Percentiles rank a stretch among this genome's conserved stretches.
phyloP scores from a whole-genome alignment of 2,888 invertebrate species.

The Drosophila putrida region DNA sequence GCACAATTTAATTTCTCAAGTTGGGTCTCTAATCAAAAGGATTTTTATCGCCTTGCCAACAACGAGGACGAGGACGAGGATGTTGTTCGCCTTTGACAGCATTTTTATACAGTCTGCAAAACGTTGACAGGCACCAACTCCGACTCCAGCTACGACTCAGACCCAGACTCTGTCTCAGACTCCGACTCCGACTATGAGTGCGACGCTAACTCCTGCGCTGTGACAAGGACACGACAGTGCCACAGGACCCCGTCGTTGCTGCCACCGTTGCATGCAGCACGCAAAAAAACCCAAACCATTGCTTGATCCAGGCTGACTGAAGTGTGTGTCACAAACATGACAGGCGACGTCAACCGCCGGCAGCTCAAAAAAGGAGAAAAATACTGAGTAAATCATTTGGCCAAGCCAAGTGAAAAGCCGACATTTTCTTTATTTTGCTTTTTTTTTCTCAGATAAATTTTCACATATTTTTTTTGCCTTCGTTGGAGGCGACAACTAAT shows the following conservation, averaged over 20 bases:
- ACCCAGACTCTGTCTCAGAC: constrained; percentile 23
- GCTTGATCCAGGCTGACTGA: constrained; percentile 51
- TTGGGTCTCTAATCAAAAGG: constrained; percentile 78
- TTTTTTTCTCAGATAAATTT: constrained; percentile 5
- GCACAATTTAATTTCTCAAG: constrained; percentile 82
- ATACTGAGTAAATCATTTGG: constrained; percentile 73
- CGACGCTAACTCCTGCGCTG: constrained; percentile 35
- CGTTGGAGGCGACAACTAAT: constrained; percentile 66
- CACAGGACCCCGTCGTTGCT: constrained; percentile 27
- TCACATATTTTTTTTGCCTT: constrained; percentile 6
- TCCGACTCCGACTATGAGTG: constrained; percentile 12
- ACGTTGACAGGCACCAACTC: constrained; percentile 51
- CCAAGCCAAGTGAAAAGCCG: constrained; percentile 60
- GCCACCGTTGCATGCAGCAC: constrained; percentile 66
- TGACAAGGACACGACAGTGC: constrained; percentile 55
- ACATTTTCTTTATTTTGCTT: constrained; percentile 17
- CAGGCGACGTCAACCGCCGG: constrained; percentile 73
- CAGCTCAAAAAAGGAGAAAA: constrained; percentile 49
- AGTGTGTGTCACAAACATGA: constrained; percentile 81
- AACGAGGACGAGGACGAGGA: constrained; percentile 6
- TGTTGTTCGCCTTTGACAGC: constrained; percentile 66
- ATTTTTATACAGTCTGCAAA: constrained; percentile 57
- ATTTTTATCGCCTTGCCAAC: constrained; percentile 74
- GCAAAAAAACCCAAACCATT: constrained; percentile 34
- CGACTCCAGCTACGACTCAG: constrained; percentile 20